Conservation (phyloP, 2,797 vertebrate species). For the Falco naumanni region DNA sequence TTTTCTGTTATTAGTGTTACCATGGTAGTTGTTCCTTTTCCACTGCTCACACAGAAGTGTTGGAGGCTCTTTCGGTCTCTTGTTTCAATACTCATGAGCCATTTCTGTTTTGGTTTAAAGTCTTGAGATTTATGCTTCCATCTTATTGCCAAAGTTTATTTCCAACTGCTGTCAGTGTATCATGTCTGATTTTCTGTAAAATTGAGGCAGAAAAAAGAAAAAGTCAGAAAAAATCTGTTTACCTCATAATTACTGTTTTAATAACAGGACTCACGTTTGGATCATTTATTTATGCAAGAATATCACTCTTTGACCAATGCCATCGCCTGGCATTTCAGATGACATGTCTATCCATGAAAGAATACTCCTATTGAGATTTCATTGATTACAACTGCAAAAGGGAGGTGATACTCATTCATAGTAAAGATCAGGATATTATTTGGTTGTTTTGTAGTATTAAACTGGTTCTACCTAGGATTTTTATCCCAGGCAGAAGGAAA, state of each 20-base stretch:
- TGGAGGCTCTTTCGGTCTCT: constrained; percentile 20
- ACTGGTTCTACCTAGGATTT: neutral
- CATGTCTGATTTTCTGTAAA: constrained; percentile 58
- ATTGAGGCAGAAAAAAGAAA: neutral
- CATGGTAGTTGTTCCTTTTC: constrained; percentile 73
- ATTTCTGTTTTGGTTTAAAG: constrained; percentile 1
- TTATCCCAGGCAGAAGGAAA: neutral
- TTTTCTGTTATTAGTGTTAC: constrained; percentile 85
- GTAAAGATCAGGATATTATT: neutral
- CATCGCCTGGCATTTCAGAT: neutral
- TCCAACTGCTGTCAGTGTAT: constrained; percentile 30
- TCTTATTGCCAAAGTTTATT: constrained; percentile 13
- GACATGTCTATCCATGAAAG: neutral
- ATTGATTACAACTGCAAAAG: neutral
- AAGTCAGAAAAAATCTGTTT: neutral
- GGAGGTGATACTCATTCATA: neutral
- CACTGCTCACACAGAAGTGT: constrained; percentile 49
- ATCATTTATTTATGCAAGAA: neutral
- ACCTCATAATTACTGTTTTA: neutral
- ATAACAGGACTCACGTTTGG: neutral
- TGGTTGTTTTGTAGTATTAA: neutral
- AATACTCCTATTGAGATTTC: neutral
- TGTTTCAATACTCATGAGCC: constrained; percentile 60
- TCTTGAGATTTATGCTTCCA: constrained; percentile 46
- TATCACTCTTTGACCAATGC: neutral